Percentiles rank a stretch among this genome's conserved stretches.
Evolutionary conservation across 2,888 invertebrate species (phyloP).

Genomic region (Eudemis profundana): DNA sequence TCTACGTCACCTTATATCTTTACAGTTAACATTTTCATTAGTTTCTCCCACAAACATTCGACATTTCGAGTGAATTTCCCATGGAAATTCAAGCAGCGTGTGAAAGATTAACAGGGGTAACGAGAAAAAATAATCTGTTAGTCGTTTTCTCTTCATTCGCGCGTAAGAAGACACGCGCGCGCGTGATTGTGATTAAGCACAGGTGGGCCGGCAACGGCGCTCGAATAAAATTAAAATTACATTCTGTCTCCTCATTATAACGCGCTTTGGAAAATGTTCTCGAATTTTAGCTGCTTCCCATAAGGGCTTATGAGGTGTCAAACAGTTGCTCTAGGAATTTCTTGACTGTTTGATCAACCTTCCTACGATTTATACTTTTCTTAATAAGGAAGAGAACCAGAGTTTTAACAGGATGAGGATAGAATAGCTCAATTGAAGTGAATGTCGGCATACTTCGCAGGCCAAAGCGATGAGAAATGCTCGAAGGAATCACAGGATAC

Average conservation of each 20-base stretch:
- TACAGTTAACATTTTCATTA: too few relatives aligned
- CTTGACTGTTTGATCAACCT: too few relatives aligned
- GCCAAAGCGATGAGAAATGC: too few relatives aligned
- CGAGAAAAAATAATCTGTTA: conserved; percentile 66
- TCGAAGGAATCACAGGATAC: too few relatives aligned
- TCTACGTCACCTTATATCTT: too few relatives aligned
- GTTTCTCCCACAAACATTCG: too few relatives aligned
- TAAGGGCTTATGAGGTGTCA: background rate
- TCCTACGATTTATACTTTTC: too few relatives aligned
- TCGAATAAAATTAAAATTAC: conserved; percentile 73
- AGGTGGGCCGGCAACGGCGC: conserved; percentile 58
- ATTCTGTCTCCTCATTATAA: conserved; percentile 62
- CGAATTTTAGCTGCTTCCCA: background rate
- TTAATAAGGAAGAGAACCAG: too few relatives aligned
- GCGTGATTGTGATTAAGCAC: conserved; percentile 75
- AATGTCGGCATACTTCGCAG: too few relatives aligned
- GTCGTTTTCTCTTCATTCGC: conserved; percentile 70
- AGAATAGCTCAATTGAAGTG: too few relatives aligned
- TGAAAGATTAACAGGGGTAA: conserved; percentile 62
- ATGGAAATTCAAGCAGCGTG: conserved; percentile 47
- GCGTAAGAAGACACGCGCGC: conserved; percentile 68
- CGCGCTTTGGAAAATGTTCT: conserved; percentile 52
- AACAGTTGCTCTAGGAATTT: background rate
- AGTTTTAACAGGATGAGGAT: too few relatives aligned
- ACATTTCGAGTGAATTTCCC: background rate